phyloP scores from a whole-genome alignment of 1,140 invertebrate genomes.

The Grapholita molesta region DNA sequence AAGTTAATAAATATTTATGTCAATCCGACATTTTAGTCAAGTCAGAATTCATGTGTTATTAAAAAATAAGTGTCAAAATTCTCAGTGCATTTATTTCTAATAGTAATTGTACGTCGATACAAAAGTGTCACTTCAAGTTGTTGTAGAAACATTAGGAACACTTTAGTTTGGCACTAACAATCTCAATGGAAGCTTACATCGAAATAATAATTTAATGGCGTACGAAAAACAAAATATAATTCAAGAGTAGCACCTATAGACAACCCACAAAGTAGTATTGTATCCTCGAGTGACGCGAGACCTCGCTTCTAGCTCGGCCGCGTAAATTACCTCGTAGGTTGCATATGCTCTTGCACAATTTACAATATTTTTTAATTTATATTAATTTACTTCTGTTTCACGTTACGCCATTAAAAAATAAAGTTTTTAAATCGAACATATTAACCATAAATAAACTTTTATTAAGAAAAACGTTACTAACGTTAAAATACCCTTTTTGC shows the following conservation, averaged over 20 bases:
- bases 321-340: too few relatives aligned
- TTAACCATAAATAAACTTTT: neutral
- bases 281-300: too few relatives aligned
- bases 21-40: neutral
- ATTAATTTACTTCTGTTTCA: neutral
- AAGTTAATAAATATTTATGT: too few relatives aligned
- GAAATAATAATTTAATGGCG: neutral
- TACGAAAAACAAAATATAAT: neutral
- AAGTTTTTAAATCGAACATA: neutral
- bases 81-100: neutral
- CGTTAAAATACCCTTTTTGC: neutral
- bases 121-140: neutral
- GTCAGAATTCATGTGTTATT: neutral
- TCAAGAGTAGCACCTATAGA: too few relatives aligned
- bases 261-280: too few relatives aligned
- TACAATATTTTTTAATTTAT: neutral
- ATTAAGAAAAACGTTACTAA: conserved; percentile 1
- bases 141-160: neutral
- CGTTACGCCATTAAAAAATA: neutral
- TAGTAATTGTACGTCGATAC: neutral
- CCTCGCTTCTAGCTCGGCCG: too few relatives aligned
- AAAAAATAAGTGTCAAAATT: neutral
- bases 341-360: too few relatives aligned
- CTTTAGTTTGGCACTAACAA: conserved; percentile 6
- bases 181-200: conserved; percentile 8